Evolutionary conservation across 2,888 invertebrate species (phyloP).

Genomic region (Philhelius pedissequus): DNA sequence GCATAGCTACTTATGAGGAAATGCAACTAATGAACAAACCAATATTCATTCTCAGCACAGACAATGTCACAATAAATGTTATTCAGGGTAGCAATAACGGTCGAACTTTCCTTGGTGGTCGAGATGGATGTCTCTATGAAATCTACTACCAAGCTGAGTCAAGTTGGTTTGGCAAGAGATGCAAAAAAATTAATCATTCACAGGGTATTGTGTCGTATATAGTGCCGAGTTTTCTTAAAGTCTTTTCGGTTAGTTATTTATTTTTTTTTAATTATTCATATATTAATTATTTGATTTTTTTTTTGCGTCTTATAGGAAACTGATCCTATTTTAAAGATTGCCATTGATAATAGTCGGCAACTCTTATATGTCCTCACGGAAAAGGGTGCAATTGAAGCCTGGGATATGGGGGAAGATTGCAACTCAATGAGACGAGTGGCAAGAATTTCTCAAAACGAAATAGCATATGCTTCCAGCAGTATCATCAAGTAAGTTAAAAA

Average conservation of each 20-base stretch:
- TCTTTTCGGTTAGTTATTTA: constrained; percentile 79
- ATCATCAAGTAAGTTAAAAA: constrained; percentile 88
- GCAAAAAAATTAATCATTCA: constrained; percentile 96
- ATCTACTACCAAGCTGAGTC: constrained; percentile 94
- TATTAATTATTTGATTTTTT: neutral
- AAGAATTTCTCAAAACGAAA: constrained; percentile 86
- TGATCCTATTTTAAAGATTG: constrained; percentile 93
- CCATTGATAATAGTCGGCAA: constrained; percentile 92
- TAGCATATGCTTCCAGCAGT: constrained; percentile 86
- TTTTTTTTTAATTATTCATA: neutral
- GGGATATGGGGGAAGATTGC: constrained; percentile 91
- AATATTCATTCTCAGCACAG: constrained; percentile 94
- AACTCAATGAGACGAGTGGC: constrained; percentile 86
- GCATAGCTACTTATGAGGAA: constrained; percentile 81
- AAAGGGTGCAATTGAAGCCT: constrained; percentile 92
- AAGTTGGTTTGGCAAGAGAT: constrained; percentile 97
- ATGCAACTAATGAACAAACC: constrained; percentile 96
- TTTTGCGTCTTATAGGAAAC: constrained; percentile 83
- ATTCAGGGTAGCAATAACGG: constrained; percentile 91
- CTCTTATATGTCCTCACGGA: constrained; percentile 94
- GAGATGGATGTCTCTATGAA: constrained; percentile 97
- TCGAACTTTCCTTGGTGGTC: constrained; percentile 95
- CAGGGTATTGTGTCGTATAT: constrained; percentile 92
- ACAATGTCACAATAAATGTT: constrained; percentile 90
- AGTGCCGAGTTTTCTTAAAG: constrained; percentile 92